phyloP scores from a whole-genome alignment of 2,797 vertebrate genomes.

The Alfaro cultratus region DNA sequence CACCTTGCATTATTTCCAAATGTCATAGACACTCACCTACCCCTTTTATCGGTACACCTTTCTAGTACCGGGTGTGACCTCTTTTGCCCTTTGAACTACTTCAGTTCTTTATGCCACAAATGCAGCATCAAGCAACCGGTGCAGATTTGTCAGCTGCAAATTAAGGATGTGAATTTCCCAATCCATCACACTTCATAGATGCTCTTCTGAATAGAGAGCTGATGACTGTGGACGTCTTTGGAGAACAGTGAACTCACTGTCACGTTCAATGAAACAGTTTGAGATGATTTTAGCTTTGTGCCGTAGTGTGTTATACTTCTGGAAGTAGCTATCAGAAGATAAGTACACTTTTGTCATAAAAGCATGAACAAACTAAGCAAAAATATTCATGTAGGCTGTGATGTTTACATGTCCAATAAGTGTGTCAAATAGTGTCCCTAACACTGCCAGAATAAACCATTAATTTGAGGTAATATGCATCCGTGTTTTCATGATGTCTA shows the following conservation, averaged over 20 bases:
- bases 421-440: neutral
- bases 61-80: neutral
- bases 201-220: neutral
- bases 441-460: neutral
- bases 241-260: neutral
- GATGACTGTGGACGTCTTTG: neutral
- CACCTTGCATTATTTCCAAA: neutral
- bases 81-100: neutral
- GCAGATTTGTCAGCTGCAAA: neutral
- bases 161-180: neutral
- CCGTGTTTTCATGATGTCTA: neutral
- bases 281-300: conserved; percentile 11
- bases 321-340: conserved; percentile 50
- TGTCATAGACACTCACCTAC: neutral
- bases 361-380: neutral
- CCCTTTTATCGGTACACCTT: neutral
- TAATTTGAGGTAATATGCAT: neutral
- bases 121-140: neutral
- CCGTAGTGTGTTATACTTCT: conserved; percentile 31
- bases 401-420: neutral
- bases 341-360: neutral
- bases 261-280: neutral
- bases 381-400: neutral
- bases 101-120: neutral
- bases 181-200: neutral